Base-by-base conservation (phyloP, 1,140 invertebrate species). In the Pygmarrhopalites habei region DNA sequence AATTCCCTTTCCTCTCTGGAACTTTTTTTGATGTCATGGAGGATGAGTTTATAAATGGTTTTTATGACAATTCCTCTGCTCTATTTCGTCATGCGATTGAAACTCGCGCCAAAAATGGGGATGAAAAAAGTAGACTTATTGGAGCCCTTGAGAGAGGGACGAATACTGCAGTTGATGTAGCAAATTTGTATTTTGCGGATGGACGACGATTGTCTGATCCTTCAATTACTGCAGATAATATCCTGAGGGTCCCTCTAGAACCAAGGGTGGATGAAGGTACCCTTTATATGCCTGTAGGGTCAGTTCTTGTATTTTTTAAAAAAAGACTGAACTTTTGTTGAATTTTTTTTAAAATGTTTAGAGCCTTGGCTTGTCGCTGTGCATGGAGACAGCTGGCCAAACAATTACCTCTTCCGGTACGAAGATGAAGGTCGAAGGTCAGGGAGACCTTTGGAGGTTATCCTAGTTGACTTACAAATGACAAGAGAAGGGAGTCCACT, bases 381-480 rank as follows among this genome's bases (percentile, higher is more conserved):
- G 19, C 85, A 85, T 71, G 80, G 80, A 0, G 82, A 86, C 74
- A 64, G 83, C 2, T 85, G 83, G 82, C 71, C 76, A 17, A 85
- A 84, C 39, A 88, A 88, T 72, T 87, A 87, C 69, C 71, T 88
- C 2, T 79, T 81, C 14, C 78, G 79, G 59, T 79, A 81, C 60
- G 68, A 74, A 5, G 67, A 77, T 10, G 69, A 72, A 14, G n/a
- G n/a, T n/a, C n/a, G n/a, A n/a, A n/a, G n/a, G n/a, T 70, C 60
- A 0, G 35, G 47, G 5, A 41, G 30, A 15, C 60, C 56, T 2
- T 30, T 49, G 7, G 46, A 43, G 26, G 55, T 60, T 14, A 55
- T 56, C 3, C 49, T 69, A 1, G 47, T 69, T 25, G 68, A 69
- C 29, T 39, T 69, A 7, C 68, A 69, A 52, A 32, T 67, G 12